Evolutionary conservation across 2,797 vertebrate genomes (phyloP).

Genomic region (Notoglanidium macrostoma): DNA sequence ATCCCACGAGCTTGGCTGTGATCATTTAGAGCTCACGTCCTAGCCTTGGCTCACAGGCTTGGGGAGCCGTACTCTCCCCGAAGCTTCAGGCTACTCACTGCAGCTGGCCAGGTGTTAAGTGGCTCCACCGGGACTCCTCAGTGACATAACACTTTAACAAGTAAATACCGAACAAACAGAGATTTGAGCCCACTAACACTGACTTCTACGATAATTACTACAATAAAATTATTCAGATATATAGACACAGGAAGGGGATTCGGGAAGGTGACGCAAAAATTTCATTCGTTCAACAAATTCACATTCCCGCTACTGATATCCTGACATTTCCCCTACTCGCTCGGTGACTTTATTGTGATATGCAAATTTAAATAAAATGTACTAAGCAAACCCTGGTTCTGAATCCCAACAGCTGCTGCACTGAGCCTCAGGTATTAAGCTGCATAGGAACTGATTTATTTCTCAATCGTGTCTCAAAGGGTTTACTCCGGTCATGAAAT

Average conservation of each 20-base stretch:
- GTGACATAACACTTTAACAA: neutral
- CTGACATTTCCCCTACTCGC: neutral
- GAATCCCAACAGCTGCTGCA: neutral
- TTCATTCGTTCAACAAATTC: neutral
- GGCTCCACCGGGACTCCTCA: constrained; percentile 49
- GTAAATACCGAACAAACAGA: neutral
- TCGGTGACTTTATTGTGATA: neutral
- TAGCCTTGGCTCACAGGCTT: constrained; percentile 62
- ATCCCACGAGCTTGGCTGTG: constrained; percentile 61
- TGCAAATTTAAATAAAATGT: too few species aligned
- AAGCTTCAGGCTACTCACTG: constrained; percentile 68
- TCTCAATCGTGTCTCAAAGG: too few species aligned
- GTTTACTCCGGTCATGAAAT: neutral
- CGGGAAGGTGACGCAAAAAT: neutral
- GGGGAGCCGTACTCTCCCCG: constrained; percentile 72
- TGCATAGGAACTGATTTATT: neutral
- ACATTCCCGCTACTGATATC: neutral
- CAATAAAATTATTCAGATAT: neutral
- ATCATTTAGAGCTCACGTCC: constrained; percentile 61
- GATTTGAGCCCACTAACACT: neutral
- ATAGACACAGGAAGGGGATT: neutral
- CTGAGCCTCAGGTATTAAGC: neutral
- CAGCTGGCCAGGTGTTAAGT: constrained; percentile 65
- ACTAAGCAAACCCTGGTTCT: neutral
- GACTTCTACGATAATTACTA: neutral